These are phyloP conservation scores for Sphyrna mokarran DNA, from an alignment of 2,113 vertebrate species.

Conservation along the genomic window DNA sequence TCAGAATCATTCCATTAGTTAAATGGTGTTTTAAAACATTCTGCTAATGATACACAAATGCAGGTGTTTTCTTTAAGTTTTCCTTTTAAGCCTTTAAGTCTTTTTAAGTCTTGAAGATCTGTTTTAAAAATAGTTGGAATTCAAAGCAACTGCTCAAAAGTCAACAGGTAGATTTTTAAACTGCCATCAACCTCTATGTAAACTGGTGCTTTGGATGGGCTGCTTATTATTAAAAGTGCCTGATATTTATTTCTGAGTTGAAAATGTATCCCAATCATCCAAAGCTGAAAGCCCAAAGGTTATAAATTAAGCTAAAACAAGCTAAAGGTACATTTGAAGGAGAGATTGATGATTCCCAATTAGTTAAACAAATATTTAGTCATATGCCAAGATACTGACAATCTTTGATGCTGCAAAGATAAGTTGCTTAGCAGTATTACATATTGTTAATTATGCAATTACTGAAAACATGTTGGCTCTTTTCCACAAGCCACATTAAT, in stretches of 20 bases:
- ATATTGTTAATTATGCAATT: background rate
- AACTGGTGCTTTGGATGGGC: background rate
- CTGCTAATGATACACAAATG: too few relatives aligned
- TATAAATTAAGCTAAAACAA: too few relatives aligned
- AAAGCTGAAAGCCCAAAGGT: too few relatives aligned
- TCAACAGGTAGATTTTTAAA: background rate
- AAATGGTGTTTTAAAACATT: too few relatives aligned
- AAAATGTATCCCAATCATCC: too few relatives aligned
- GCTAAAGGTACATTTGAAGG: too few relatives aligned
- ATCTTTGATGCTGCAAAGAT: background rate
- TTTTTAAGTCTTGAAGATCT: background rate
- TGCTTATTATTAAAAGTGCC: background rate
- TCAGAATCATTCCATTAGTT: too few relatives aligned
- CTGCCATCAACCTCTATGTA: background rate
- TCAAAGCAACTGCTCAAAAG: background rate
- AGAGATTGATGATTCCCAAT: too few relatives aligned
- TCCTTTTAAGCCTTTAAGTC: background rate
- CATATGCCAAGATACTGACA: background rate
- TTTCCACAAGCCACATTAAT: background rate
- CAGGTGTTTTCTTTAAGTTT: background rate
- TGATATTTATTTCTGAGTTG: background rate
- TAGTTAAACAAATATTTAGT: background rate
- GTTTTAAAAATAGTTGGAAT: background rate
- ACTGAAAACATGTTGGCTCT: background rate
- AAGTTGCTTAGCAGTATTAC: background rate